phyloP scores from a whole-genome alignment of 2,797 vertebrate species.

The Ptychadena robeensis region DNA sequence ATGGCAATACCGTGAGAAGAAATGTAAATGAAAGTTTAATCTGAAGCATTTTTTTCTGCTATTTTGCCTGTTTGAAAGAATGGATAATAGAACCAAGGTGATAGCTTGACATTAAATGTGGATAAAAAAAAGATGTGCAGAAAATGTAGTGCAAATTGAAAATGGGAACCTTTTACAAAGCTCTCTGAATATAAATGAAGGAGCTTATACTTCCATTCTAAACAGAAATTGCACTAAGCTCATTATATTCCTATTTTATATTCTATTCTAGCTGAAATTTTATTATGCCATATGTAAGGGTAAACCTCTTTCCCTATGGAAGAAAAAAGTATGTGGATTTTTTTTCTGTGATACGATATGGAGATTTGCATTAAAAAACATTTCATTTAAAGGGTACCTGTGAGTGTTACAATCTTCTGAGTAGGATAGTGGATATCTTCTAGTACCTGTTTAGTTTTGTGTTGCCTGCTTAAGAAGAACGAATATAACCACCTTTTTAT shows the following conservation, averaged over 20 bases:
- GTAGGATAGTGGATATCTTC: neutral
- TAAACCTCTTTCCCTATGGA: neutral
- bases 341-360: neutral
- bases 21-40: conserved; percentile 34
- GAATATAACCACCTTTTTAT: no score
- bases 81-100: conserved; percentile 44
- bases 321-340: neutral
- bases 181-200: conserved; percentile 35
- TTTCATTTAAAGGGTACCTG: neutral
- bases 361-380: neutral
- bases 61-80: neutral
- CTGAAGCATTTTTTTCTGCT: conserved; percentile 12
- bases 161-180: conserved; percentile 25
- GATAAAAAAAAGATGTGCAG: conserved; percentile 20
- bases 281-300: neutral
- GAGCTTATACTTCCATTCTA: conserved; percentile 17
- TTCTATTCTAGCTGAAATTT: neutral
- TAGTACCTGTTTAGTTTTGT: no score
- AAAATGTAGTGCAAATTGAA: conserved; percentile 42
- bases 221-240: conserved; percentile 23
- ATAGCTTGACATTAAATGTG: conserved; percentile 45
- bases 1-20: conserved; percentile 5
- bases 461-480: no score
- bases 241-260: neutral
- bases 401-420: neutral